Evolutionary conservation across 2,797 vertebrate genomes (phyloP).

Genomic region (Otolemur crassicaudatus): DNA sequence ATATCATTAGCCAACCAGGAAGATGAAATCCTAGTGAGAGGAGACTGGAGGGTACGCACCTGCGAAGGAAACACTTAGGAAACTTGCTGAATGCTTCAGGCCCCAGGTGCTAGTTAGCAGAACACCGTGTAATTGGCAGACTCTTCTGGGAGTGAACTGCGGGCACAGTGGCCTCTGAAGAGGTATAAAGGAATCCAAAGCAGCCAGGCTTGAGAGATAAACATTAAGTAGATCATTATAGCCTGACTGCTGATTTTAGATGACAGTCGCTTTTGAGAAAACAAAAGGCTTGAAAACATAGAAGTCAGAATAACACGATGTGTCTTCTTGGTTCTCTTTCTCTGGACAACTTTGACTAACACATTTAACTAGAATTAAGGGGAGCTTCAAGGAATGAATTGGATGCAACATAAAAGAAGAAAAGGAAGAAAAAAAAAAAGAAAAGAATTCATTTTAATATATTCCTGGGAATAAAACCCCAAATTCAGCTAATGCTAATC

Average conservation of each 20-base stretch:
- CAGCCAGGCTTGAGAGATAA: slow-evolving; percentile 27
- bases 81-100: background rate
- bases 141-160: background rate
- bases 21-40: slow-evolving; percentile 40
- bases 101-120: slow-evolving; percentile 36
- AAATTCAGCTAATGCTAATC: background rate
- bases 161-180: background rate
- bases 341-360: background rate
- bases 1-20: background rate
- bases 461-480: background rate
- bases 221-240: slow-evolving; percentile 42
- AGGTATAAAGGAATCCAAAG: background rate
- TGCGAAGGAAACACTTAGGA: slow-evolving; percentile 16
- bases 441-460: background rate
- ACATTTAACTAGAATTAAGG: background rate
- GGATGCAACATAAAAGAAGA: background rate
- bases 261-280: slow-evolving; percentile 48
- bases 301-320: slow-evolving; percentile 14
- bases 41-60: slow-evolving; percentile 8
- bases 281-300: slow-evolving; percentile 20
- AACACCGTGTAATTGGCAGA: slow-evolving; percentile 22
- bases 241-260: slow-evolving; percentile 51
- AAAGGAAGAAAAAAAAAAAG: background rate
- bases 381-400: background rate
- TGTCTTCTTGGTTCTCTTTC: background rate